Base-by-base conservation (phyloP, 37 sponge, comb jelly and placozoan species). In the Amphimedon queenslandica region DNA sequence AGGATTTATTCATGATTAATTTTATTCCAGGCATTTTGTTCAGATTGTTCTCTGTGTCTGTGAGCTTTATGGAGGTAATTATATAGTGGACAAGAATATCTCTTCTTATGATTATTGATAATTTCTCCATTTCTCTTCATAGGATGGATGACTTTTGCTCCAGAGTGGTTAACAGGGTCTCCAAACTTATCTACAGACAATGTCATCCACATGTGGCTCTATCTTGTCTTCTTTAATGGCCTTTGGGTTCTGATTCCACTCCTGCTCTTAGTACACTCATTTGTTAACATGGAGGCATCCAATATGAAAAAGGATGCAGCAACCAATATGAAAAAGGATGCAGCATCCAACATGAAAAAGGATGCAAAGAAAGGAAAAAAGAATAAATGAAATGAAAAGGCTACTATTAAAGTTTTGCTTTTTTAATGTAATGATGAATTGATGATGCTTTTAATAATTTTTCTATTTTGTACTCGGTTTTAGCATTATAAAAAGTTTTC, bases 81-180 rank as follows among this genome's bases (percentile, higher is more conserved):
- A 5, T 4, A 25, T 8, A 13, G 25, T 18, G 13, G 13, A 47
- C 53, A 47, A 8, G 13, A 27, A 38, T 41, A 1, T 25, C 79
- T 6, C 20, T 5, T 34, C 36, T 35, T 32, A 25, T n/a, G 32
- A 47, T 35, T 16, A 71, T 42, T 28, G n/a, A 64, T 63, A 5
- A 34, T 37, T 33, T 4, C 35, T 33, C 4, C 20, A 27, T 70
- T 23, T n/a, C n/a, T n/a, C n/a, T n/a, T 33, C 34, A 16, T 42
- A 86, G 87, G 87, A 3, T 90, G 90, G 90, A 86, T 90, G 82
- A 90, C 90, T 3, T 90, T 90, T 55, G 47, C 72, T 28, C 90
- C 90, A 1, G 90, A 90, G 69, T 90, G 90, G 90, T 18, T 90
- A 5, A 90, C 82, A 16, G 87, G 87, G 3, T 86, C 82, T 37